These are phyloP conservation scores for Chymomyza amoena DNA, from an alignment of 2,888 invertebrate species.

Conservation along the genomic window DNA sequence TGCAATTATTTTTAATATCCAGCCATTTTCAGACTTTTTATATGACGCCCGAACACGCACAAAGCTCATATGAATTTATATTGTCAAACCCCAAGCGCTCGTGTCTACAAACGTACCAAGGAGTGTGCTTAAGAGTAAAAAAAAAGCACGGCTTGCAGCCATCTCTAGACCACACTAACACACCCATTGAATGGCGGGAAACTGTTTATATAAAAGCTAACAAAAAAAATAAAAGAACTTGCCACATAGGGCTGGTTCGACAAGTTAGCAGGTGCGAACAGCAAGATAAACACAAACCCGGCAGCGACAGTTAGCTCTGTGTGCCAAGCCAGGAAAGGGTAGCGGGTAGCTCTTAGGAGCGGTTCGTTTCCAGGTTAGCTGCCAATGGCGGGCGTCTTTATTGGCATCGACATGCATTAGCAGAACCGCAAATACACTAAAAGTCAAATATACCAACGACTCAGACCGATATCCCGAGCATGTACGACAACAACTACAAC, in stretches of 20 bases:
- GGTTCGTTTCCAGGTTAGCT: not conserved
- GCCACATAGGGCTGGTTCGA: constrained; percentile 18
- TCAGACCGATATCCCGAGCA: constrained; percentile 44
- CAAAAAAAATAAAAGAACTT: constrained; percentile 45
- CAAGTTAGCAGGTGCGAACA: constrained; percentile 68
- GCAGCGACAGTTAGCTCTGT: not conserved
- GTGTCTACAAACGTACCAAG: not conserved
- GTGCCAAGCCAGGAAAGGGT: not conserved
- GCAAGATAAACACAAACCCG: constrained; percentile 58
- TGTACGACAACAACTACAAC: constrained; percentile 44
- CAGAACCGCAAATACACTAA: constrained; percentile 60
- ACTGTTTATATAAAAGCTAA: constrained; percentile 41
- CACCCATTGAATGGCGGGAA: constrained; percentile 8
- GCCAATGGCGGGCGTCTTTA: constrained; percentile 34
- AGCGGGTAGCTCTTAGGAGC: not conserved
- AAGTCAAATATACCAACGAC: constrained; percentile 57
- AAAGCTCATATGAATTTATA: not conserved
- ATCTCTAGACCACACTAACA: not conserved
- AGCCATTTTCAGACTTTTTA: not conserved
- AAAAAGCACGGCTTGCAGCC: not conserved
- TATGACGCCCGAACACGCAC: not conserved
- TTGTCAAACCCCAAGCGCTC: not conserved
- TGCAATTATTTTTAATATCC: not conserved
- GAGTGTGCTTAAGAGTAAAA: not conserved
- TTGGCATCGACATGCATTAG: constrained; percentile 71